Percentiles rank a stretch among this genome's conserved stretches.
Evolutionary conservation across 2,888 invertebrate species (phyloP).

Genomic region (Smittia sp.): DNA sequence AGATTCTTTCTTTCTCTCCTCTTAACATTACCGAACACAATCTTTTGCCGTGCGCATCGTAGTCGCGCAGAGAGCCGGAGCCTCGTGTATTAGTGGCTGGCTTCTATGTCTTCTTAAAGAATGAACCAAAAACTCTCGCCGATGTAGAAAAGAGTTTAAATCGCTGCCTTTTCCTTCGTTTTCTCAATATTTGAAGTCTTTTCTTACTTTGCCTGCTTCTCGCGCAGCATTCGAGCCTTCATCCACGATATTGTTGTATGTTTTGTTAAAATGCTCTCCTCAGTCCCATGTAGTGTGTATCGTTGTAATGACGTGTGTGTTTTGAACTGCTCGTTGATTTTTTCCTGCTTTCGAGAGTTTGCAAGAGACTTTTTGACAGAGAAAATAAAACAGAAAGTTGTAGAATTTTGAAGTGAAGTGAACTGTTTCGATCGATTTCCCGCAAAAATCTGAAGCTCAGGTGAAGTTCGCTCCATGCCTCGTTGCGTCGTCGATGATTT

Average conservation of each 20-base stretch:
- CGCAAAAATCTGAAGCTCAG: constrained; percentile 22
- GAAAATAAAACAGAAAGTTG: constrained; percentile 31
- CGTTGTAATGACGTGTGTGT: constrained; percentile 41
- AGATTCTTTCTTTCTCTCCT: constrained; percentile 5
- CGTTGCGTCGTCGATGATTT: not conserved
- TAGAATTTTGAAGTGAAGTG: constrained; percentile 30
- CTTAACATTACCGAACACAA: not conserved
- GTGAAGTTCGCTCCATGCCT: constrained; percentile 17
- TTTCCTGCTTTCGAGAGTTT: constrained; percentile 5
- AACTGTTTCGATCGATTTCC: constrained; percentile 21
- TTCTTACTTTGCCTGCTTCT: not conserved
- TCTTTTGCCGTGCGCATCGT: constrained; percentile 9
- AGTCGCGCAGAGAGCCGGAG: not conserved
- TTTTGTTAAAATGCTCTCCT: constrained; percentile 41
- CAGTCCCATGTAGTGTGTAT: constrained; percentile 40
- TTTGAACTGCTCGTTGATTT: constrained; percentile 38
- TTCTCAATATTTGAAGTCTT: constrained; percentile 21
- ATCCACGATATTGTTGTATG: constrained; percentile 37
- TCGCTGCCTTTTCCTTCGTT: not conserved
- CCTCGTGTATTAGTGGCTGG: not conserved
- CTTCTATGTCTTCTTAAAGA: constrained; percentile 12
- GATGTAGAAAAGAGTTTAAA: constrained; percentile 15
- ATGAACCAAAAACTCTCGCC: constrained; percentile 14
- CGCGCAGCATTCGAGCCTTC: constrained; percentile 6
- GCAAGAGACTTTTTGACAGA: constrained; percentile 1